Evolutionary conservation across 2,113 vertebrate species (phyloP).

Genomic region (Charadrius vociferus): DNA sequence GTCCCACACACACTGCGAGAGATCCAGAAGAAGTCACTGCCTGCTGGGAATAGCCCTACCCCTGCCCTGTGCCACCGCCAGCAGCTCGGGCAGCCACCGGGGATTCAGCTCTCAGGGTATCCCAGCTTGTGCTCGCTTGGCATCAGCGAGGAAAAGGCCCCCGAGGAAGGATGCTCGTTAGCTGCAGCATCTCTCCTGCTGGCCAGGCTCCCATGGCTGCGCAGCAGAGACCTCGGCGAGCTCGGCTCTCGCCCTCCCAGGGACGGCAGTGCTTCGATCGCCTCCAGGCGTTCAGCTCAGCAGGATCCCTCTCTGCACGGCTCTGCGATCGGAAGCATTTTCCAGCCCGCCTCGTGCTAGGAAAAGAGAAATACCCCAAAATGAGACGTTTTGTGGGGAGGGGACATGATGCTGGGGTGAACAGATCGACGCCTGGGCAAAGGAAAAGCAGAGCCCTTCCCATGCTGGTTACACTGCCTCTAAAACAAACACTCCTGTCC

Average conservation of each 20-base stretch:
- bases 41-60: not conserved
- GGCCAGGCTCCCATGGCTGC: not conserved
- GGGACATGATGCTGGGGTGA: not conserved
- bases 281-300: not conserved
- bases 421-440: not conserved
- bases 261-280: not conserved
- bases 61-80: not conserved
- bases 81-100: not conserved
- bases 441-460: not conserved
- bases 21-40: not conserved
- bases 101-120: not conserved
- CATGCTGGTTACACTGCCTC: not conserved
- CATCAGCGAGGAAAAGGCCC: not conserved
- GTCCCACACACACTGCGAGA: not conserved
- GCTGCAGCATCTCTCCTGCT: not conserved
- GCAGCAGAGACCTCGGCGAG: not conserved
- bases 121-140: fast-evolving
- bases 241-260: not conserved
- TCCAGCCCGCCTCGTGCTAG: not conserved
- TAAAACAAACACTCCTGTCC: not conserved
- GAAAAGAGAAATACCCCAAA: not conserved
- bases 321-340: not conserved
- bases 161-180: not conserved
- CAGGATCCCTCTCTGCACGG: fast-evolving
- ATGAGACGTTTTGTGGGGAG: not conserved